A percentile compares a stretch with the other conserved stretches of the same genome.
These are phyloP conservation scores for Drosophila willistoni DNA, from an alignment of 1,140 invertebrate species.

Conservation along the genomic window DNA sequence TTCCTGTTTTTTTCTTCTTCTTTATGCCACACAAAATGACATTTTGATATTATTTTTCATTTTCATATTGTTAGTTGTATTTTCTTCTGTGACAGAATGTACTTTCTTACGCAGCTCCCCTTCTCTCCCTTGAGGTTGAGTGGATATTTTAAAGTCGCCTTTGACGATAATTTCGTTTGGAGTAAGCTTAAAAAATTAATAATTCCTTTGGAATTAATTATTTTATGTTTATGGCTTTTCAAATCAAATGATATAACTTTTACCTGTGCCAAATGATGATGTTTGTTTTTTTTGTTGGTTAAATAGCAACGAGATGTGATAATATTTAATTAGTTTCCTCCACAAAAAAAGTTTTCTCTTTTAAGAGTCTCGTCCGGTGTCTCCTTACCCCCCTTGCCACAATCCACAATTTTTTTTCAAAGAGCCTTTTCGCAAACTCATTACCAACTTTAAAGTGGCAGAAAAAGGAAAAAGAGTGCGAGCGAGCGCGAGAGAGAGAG, in stretches of 20 bases:
- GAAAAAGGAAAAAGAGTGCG: neutral
- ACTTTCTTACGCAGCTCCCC: no score
- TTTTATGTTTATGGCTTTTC: no score
- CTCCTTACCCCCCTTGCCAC: neutral
- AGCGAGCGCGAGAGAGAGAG: neutral
- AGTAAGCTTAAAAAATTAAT: no score
- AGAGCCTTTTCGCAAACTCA: conserved; percentile 29
- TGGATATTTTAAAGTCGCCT: no score
- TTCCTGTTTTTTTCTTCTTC: neutral
- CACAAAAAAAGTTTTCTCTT: neutral
- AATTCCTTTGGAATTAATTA: no score
- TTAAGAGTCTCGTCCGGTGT: neutral
- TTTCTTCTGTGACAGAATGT: no score
- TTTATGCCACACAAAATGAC: neutral
- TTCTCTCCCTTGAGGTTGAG: no score
- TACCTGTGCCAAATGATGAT: no score
- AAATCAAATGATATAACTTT: no score
- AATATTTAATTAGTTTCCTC: neutral
- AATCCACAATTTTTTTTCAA: no score
- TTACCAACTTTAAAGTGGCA: conserved; percentile 41
- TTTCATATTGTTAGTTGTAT: conserved; percentile 2
- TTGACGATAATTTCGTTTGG: no score
- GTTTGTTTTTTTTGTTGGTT: conserved; percentile 4
- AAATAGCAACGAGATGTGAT: conserved; percentile 15
- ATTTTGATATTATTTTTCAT: neutral